Base-by-base conservation (phyloP, 2,888 invertebrate species). In the Platerodrilus igneus region DNA sequence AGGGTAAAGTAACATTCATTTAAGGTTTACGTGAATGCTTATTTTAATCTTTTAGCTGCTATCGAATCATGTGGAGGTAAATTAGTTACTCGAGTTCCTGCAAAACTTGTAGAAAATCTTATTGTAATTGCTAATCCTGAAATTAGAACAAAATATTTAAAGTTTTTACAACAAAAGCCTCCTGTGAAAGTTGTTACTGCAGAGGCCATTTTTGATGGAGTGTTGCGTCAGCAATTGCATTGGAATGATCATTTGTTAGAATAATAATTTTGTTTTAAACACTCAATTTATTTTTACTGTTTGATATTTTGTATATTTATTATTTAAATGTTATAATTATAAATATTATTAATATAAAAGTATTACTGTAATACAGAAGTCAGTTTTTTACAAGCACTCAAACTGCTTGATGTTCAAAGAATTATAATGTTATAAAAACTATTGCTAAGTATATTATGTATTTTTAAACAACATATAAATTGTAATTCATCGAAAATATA, bases 131-230 rank as follows among this genome's bases (percentile, higher is more conserved):
- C 63, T 9, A 49, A 53, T 13, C 44, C 54, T 6, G 60, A 63
- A 26, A 58, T 63, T 31, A 59, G 56, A 41, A 43, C 32, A n/a
- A 64, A 62, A 55, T 64, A 60, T 37, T 25, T 49, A 5, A 62
- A 49, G 44, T 54, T 62, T 26, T 42, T 62, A 10, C 62, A 64
- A 37, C 57, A 62, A 37, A 51, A 58, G 41, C 49, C 58, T 3
- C 38, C 50, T 10, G 40, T 60, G n/a, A 57, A 41, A 31, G 55
- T 66, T 19, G 54, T 67, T 7, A 55, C 59, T 34, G 50, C 66
- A 3, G 68, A 68, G 47, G 66, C 65, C 3, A 60, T 68, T 42
- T 64, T 67, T 43, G 66, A 67, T 52, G 64, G 63, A 3, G 61
- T 65, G 9, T 53, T 68, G 28, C 44, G 65, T 25, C 67, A 68